Percentiles rank a stretch among this genome's conserved stretches.
Conservation (phyloP, 2,888 invertebrate species). For the Phortica okadai region DNA sequence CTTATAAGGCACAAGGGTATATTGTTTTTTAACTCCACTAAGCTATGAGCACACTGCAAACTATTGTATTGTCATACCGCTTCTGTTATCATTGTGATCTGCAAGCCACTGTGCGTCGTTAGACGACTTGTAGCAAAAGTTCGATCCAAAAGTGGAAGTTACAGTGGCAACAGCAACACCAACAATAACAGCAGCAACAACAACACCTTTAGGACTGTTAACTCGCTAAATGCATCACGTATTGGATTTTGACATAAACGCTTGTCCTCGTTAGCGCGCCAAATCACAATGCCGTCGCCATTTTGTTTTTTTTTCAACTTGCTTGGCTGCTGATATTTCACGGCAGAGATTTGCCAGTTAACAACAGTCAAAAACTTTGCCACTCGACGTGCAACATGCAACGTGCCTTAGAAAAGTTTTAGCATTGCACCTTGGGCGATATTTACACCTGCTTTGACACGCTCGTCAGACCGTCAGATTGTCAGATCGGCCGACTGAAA, state of each 20-base stretch:
- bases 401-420: slow-evolving; percentile 13
- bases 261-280: slow-evolving; percentile 71
- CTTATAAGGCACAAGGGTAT: background rate
- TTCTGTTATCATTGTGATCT: background rate
- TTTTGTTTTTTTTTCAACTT: slow-evolving; percentile 51
- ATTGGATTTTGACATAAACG: slow-evolving; percentile 72
- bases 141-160: slow-evolving; percentile 10
- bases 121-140: slow-evolving; percentile 1
- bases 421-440: slow-evolving; percentile 7
- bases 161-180: background rate
- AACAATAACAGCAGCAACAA: background rate
- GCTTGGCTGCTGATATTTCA: slow-evolving; percentile 33
- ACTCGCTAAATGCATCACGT: slow-evolving; percentile 67
- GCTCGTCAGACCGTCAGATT: background rate
- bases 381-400: slow-evolving; percentile 27
- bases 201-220: background rate
- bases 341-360: slow-evolving; percentile 42
- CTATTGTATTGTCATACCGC: too few species aligned
- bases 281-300: background rate
- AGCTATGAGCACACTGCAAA: too few species aligned
- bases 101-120: background rate
- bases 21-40: background rate
- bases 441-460: slow-evolving; percentile 8
- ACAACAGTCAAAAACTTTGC: slow-evolving; percentile 58
- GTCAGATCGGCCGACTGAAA: background rate